Conservation (phyloP, 1,140 invertebrate genomes). For the Schlechtendalia chinensis region DNA sequence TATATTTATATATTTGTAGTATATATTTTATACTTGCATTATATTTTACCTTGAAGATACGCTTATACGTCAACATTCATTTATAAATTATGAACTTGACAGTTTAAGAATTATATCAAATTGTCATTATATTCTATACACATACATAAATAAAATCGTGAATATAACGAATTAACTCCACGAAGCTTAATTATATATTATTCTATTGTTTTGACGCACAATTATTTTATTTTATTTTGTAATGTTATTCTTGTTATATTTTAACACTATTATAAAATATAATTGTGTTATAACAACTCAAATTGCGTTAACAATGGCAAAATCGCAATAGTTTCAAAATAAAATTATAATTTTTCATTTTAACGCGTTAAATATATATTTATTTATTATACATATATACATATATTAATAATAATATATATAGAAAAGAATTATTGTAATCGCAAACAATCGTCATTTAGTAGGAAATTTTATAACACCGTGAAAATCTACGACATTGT, state of each 20-base stretch:
- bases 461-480: too few relatives aligned
- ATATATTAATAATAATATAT: too few relatives aligned
- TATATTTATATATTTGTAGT: background rate
- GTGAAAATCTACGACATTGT: too few relatives aligned
- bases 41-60: background rate
- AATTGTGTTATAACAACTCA: too few relatives aligned
- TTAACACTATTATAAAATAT: background rate
- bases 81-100: conserved; percentile 1
- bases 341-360: too few relatives aligned
- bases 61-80: background rate
- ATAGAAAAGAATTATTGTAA: too few relatives aligned
- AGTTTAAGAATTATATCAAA: background rate
- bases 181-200: background rate
- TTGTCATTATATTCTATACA: conserved; percentile 4
- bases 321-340: too few relatives aligned
- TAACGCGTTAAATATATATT: too few relatives aligned
- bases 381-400: too few relatives aligned
- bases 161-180: background rate
- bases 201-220: conserved; percentile 4
- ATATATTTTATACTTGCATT: background rate
- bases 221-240: background rate
- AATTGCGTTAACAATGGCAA: too few relatives aligned
- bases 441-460: too few relatives aligned
- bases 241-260: background rate
- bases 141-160: background rate